Base-by-base conservation (phyloP, 2,888 invertebrate genomes). In the Hyppa rectilinea region DNA sequence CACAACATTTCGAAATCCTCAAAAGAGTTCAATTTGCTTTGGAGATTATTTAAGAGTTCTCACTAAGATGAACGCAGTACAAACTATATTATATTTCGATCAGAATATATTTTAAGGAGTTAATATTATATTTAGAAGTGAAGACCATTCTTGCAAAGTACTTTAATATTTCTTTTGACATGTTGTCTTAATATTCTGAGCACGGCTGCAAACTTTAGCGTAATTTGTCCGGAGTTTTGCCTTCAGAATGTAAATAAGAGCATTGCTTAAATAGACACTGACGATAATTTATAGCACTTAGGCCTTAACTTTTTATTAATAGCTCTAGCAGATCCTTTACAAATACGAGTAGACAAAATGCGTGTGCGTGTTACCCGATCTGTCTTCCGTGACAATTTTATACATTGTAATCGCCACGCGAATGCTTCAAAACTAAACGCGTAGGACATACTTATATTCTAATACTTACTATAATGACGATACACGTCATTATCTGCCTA, bases 201-300 rank as follows among this genome's bases (percentile, higher is more conserved):
- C 72, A 69, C 64, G 71, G 36, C 47, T 62, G 38, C 69, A 81
- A 80, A 84, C 81, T 87, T 78, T 53, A 66, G 59, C 60, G 71
- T 85, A 82, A 85, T 85, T 85, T 81, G 69, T 50, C 40, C 50
- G 59, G 56, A 36, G 69, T 23, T 58, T 64, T 75, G 78, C 62
- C 66, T 61, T 56, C 29, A 64, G 79, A 85, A 84, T 85, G 50
- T 60, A 34, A 75, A 53, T 71, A 67, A 64, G 26, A 53, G 47
- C 64, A 71, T 69, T 66, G 49, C 49, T 64, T 47, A 60, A 74
- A 56, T 60, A 62, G 38, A 68, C n/a, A 68, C 36, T 52, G 47
- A 38, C 43, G 47, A 53, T 66, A 61, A 66, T 68, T 65, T 53
- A 47, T 38, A 50, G 40, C 31, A 49, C n/a, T 59, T 61, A 23